A percentile compares a stretch with the other conserved stretches of the same genome.
These are phyloP conservation scores for Leptobrachium leishanense DNA, from an alignment of 2,113 vertebrate species.

Conservation along the genomic window DNA sequence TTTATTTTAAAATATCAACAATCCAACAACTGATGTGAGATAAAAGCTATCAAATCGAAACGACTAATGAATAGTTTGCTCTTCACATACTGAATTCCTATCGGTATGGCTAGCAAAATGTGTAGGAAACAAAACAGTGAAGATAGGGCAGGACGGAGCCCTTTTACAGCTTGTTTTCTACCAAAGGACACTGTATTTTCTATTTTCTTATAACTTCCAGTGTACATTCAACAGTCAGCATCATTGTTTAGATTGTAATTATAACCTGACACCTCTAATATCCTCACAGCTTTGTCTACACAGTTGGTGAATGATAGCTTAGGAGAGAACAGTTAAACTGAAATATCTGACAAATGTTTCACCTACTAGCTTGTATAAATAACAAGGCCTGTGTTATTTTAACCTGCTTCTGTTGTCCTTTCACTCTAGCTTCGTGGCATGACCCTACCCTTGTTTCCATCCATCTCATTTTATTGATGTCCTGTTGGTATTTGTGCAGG, in stretches of 20 bases:
- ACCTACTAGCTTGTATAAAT: conserved; percentile 78
- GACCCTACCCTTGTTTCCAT: conserved; percentile 79
- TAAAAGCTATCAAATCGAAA: no score
- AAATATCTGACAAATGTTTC: conserved; percentile 24
- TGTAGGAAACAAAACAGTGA: no score
- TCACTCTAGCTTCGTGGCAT: conserved; percentile 67
- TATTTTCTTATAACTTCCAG: not conserved
- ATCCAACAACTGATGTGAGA: no score
- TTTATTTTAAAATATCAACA: no score
- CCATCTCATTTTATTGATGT: conserved; percentile 80
- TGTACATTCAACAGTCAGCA: not conserved
- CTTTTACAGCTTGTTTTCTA: not conserved
- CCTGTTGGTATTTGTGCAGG: conserved; percentile 75
- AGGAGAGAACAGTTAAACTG: conserved; percentile 10
- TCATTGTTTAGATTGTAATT: not conserved
- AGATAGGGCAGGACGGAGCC: no score
- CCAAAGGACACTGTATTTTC: not conserved
- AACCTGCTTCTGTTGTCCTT: conserved; percentile 74
- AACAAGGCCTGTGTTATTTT: conserved; percentile 88
- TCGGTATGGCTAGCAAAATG: no score
- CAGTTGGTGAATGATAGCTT: conserved; percentile 1
- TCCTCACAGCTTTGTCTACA: not conserved
- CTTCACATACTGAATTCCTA: no score
- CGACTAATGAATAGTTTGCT: no score
- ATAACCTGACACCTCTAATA: not conserved